phyloP scores from a whole-genome alignment of 1,140 invertebrate species.

The Microplitis demolitor region DNA sequence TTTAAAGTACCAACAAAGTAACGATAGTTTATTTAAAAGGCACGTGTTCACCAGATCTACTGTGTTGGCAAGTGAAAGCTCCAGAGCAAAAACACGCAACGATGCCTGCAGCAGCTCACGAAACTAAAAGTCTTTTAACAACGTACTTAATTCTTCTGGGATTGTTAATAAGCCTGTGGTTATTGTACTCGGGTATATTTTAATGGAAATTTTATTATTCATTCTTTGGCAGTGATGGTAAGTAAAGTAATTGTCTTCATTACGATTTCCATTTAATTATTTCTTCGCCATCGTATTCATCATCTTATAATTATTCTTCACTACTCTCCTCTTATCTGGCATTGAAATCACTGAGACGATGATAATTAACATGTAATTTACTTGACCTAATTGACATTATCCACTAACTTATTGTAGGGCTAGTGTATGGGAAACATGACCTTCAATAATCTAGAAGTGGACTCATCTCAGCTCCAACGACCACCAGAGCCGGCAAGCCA shows the following conservation, averaged over 20 bases:
- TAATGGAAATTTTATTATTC: constrained; percentile 29
- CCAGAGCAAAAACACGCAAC: constrained; percentile 14
- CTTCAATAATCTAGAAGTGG: not conserved
- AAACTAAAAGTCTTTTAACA: constrained; percentile 59
- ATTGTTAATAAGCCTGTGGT: constrained; percentile 58
- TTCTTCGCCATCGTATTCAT: no score
- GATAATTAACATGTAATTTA: not conserved
- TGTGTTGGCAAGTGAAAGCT: constrained; percentile 16
- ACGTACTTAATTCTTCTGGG: constrained; percentile 61
- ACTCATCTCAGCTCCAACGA: not conserved
- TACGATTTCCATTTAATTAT: not conserved
- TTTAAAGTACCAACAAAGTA: not conserved
- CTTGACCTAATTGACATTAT: not conserved
- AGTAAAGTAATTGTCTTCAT: constrained; percentile 30
- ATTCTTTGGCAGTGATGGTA: constrained; percentile 32
- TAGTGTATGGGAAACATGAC: not conserved
- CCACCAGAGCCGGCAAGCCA: not conserved
- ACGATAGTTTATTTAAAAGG: not conserved
- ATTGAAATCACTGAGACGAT: not conserved
- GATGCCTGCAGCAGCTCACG: constrained; percentile 46
- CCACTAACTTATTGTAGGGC: constrained; percentile 1
- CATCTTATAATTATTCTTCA: not conserved
- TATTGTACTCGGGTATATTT: constrained; percentile 58
- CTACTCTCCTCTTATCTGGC: not conserved
- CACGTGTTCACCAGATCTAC: not conserved